Evolutionary conservation across 2,888 invertebrate species (phyloP).

Genomic region (Amphipoea oculea): DNA sequence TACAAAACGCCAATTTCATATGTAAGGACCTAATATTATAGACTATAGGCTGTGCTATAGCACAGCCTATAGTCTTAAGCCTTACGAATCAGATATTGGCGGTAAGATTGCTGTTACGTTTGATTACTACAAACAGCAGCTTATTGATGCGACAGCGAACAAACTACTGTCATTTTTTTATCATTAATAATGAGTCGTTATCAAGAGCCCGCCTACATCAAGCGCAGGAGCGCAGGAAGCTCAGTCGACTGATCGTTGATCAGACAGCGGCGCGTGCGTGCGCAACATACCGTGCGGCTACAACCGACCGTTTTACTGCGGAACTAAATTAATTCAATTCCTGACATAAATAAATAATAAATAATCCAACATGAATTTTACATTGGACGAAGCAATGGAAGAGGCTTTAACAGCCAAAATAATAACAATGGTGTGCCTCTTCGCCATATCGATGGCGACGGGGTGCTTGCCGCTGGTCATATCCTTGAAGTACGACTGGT

Average conservation of each 20-base stretch:
- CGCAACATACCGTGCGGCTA: constrained; percentile 61
- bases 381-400: constrained; percentile 71
- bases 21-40: too few relatives aligned
- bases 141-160: constrained; percentile 71
- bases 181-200: constrained; percentile 85
- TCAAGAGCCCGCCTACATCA: constrained; percentile 83
- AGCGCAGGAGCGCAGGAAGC: constrained; percentile 78
- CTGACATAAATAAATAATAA: constrained; percentile 33
- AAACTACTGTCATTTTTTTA: constrained; percentile 79
- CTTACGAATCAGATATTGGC: constrained; percentile 32
- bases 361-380: constrained; percentile 62
- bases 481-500: constrained; percentile 92
- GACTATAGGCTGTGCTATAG: too few relatives aligned
- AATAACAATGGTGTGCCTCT: constrained; percentile 94
- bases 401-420: constrained; percentile 93
- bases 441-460: constrained; percentile 93
- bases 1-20: too few relatives aligned
- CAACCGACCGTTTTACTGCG: constrained; percentile 52
- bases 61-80: background rate
- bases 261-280: constrained; percentile 71
- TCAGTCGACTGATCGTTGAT: constrained; percentile 78
- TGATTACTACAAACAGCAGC: constrained; percentile 48
- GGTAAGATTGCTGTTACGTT: constrained; percentile 36
- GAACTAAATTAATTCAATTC: constrained; percentile 69
- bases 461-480: constrained; percentile 94